Evolutionary conservation across 1,140 invertebrate genomes (phyloP).

Genomic region (Bradysia coprophila): DNA sequence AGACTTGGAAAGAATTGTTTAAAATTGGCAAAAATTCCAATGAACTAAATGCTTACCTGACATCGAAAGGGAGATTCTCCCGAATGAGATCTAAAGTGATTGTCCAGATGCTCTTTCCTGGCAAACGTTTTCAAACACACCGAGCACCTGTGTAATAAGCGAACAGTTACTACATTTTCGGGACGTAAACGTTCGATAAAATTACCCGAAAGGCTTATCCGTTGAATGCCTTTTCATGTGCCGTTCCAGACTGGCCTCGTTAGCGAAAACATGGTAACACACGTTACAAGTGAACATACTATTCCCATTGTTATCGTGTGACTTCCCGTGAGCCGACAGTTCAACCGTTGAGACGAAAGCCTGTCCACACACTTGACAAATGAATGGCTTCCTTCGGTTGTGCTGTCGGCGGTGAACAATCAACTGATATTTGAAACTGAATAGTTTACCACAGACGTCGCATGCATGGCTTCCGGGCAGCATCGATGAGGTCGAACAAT

Average conservation of each 20-base stretch:
- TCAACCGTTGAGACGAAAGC: constrained; percentile 58
- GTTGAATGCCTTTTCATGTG: constrained; percentile 61
- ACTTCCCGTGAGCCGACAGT: constrained; percentile 59
- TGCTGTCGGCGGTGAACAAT: constrained; percentile 56
- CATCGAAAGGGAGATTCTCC: constrained; percentile 67
- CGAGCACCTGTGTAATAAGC: constrained; percentile 23
- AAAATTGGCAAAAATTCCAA: no score
- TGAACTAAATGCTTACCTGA: constrained; percentile 11
- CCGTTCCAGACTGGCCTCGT: constrained; percentile 43
- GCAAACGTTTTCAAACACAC: constrained; percentile 61
- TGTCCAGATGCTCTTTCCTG: constrained; percentile 66
- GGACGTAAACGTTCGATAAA: constrained; percentile 30
- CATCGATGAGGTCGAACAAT: constrained; percentile 30
- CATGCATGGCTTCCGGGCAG: constrained; percentile 49
- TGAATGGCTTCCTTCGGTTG: constrained; percentile 66
- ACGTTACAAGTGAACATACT: constrained; percentile 51
- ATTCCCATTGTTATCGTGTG: constrained; percentile 52
- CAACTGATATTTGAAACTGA: constrained; percentile 68
- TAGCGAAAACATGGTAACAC: constrained; percentile 56
- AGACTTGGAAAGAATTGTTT: no score
- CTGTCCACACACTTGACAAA: constrained; percentile 66
- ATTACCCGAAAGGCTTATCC: constrained; percentile 61
- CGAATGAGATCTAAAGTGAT: constrained; percentile 63
- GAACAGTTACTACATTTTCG: constrained; percentile 2
- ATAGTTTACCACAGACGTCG: constrained; percentile 68